Conservation (phyloP, 1,140 invertebrate genomes). For the Trinorchestia longiramus region DNA sequence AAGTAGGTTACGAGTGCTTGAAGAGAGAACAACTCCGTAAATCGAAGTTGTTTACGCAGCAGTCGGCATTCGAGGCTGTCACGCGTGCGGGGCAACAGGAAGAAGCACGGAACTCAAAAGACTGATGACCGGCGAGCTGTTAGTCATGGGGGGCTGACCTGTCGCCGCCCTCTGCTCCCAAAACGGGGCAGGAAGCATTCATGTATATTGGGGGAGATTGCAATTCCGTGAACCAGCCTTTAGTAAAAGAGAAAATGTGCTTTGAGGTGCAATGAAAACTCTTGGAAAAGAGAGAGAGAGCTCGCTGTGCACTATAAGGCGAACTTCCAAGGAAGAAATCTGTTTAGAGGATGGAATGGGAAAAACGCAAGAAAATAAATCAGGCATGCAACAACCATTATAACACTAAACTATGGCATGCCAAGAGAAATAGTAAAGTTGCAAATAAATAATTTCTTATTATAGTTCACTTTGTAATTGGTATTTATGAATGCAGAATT, state of each 20-base stretch:
- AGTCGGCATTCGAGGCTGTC: background rate
- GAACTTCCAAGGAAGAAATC: background rate
- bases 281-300: background rate
- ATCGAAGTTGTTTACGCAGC: slow-evolving; percentile 32
- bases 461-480: background rate
- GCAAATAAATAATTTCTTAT: no score
- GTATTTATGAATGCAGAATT: background rate
- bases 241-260: background rate
- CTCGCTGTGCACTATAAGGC: background rate
- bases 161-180: background rate
- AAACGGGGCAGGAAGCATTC: background rate
- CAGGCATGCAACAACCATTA: no score
- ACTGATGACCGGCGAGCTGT: slow-evolving; percentile 31
- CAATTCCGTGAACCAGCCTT: background rate
- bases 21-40: background rate
- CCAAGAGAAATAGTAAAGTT: no score
- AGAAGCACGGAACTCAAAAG: background rate
- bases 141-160: slow-evolving; percentile 35
- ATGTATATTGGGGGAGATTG: background rate
- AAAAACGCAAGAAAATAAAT: background rate
- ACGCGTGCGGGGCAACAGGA: slow-evolving; percentile 13
- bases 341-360: background rate
- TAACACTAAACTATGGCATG: no score
- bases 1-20: background rate
- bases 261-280: background rate